Evolutionary conservation across 2,113 vertebrate species (phyloP), one percentile per base, ranked within the genome.

Genomic region (Trinectes maculatus): DNA sequence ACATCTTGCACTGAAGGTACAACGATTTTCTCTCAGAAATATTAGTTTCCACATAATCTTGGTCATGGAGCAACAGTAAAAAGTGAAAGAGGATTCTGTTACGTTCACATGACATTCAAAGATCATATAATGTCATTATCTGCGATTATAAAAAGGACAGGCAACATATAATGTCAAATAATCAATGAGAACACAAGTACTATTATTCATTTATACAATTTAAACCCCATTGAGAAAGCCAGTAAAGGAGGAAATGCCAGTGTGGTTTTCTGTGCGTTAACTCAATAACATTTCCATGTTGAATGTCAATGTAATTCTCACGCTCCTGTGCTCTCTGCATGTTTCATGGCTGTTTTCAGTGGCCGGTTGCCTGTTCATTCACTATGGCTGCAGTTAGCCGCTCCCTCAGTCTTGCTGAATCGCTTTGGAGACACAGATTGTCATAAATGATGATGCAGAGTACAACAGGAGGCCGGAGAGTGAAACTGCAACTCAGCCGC

Each of bases 281-380:
- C 25, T 37, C 26, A n/a, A n/a, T n/a, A n/a, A n/a, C 52, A n/a
- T 36, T 62, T 65, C 57, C 71, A 80, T 74, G 60, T 80, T 77
- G 18, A 37, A 59, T 74, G 74, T 60, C 48, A 77, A 37, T 6
- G 61, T 63, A 65, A 58, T 71, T 22, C 8, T 31, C n/a, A n/a
- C n/a, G n/a, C n/a, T n/a, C n/a, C n/a, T n/a, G n/a, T n/a, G n/a
- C 8, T 31, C 8, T 31, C 8, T 31, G 4, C 8, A 5, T 31
- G 4, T 31, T 21, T 21, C 21, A 1, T 46, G 55, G 55, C 59
- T 67, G 54, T 54, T 13, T 2, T 68, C n/a, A n/a, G n/a, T n/a
- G n/a, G n/a, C n/a, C n/a, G n/a, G 39, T 65, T 58, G 31, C 58
- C 69, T 33, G 42, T 65, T 43, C 7, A 3, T 57, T 77, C 37